Evolutionary conservation across 2,113 vertebrate species (phyloP), one percentile per base, ranked within the genome.

Genomic region (Tiliqua scincoides): DNA sequence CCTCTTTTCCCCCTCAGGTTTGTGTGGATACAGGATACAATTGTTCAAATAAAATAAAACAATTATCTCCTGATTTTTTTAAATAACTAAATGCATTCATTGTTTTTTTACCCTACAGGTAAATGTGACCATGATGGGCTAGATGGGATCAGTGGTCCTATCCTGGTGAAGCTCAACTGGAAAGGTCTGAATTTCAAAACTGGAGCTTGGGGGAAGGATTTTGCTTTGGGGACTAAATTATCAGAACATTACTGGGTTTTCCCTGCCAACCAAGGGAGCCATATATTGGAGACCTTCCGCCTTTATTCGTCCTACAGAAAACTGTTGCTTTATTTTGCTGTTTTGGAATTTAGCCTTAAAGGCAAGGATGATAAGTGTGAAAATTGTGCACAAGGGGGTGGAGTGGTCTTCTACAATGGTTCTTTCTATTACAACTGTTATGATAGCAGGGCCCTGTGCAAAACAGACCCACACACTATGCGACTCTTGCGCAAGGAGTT

Each of bases 361-460:
- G 0, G 37, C 93, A 65, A 89, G 79, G 2, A 88, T 0, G 5
- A 35, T 1, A 30, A 6, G 2, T 83, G 81, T 73, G 6, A 37
- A 14, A 27, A 14, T 9, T 83, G 81, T 32, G 90, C 91, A 0
- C 86, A 96, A 9, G 93, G 94, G 12, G 86, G 83, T 17, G 93
- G 93, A 12, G 90, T 93, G 21, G 72, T 89, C 0, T 84, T 95
- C 40, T 95, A 91, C 21, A 84, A 93, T 20, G 91, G 92, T 18
- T 89, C 76, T 63, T 86, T 94, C 88, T 94, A 91, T 82, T 95
- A 93, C 83, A 96, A 95, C 65, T 95, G 88, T 79, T 93, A 90
- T 12, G 89, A 85, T 43, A 87, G 89, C 30, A 35, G 21, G 3
- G 27, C 90, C 35, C 84, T 92, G 18, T 94, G 91, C 87, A 96